Conservation (phyloP, 2,797 vertebrate genomes). For the Alcedo quadribrachys region DNA sequence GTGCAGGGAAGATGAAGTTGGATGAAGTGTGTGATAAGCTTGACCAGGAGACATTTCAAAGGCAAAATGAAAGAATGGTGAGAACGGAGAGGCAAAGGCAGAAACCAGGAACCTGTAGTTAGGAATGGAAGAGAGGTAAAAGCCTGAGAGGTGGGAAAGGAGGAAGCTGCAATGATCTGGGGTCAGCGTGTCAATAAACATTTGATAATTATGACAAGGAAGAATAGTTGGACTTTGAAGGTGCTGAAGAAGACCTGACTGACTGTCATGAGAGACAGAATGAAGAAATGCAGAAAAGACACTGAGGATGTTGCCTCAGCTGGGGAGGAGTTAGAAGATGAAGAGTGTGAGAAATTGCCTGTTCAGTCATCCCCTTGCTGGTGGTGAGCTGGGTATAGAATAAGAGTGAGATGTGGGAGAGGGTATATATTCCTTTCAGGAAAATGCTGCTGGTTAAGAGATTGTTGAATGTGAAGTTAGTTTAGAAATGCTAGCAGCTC, state of each 20-base stretch:
- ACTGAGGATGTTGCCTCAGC: neutral
- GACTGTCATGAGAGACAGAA: neutral
- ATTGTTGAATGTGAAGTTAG: neutral
- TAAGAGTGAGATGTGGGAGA: neutral
- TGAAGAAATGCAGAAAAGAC: neutral
- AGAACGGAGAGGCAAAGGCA: neutral
- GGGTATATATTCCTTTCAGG: neutral
- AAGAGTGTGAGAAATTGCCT: neutral
- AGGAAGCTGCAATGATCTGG: neutral
- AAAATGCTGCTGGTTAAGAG: neutral
- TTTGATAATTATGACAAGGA: neutral
- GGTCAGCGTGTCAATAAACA: neutral
- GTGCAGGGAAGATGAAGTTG: neutral
- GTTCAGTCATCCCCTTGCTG: neutral
- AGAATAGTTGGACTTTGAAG: neutral
- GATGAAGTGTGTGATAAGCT: neutral
- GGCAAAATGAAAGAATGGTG: neutral
- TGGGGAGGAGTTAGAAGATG: neutral
- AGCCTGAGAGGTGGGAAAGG: neutral
- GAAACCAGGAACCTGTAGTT: neutral
- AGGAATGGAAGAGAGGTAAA: neutral
- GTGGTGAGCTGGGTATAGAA: neutral
- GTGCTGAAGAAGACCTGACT: neutral
- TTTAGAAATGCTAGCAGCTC: neutral
- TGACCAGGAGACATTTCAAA: neutral